phyloP scores from a whole-genome alignment of 2,113 vertebrate species.

The Scytalopus superciliaris region DNA sequence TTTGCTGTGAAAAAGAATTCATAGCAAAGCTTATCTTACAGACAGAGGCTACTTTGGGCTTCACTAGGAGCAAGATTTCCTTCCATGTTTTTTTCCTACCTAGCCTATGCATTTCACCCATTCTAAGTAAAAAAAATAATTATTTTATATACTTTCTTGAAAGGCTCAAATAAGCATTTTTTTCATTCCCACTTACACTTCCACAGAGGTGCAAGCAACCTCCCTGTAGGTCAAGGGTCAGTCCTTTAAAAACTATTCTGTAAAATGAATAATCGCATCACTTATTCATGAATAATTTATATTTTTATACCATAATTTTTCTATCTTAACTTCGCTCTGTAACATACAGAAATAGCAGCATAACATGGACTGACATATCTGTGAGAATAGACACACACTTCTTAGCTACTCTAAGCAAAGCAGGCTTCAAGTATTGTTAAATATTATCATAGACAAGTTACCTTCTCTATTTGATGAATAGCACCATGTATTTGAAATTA shows the following conservation, averaged over 20 bases:
- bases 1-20: slow-evolving; percentile 54
- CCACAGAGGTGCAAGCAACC: slow-evolving; percentile 1
- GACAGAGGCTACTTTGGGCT: slow-evolving; percentile 31
- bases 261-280: background rate
- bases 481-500: slow-evolving; percentile 77
- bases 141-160: background rate
- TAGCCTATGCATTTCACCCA: background rate
- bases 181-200: slow-evolving; percentile 2
- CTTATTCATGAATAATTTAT: background rate
- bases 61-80: background rate
- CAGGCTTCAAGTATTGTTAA: slow-evolving; percentile 67
- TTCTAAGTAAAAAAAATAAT: slow-evolving; percentile 27
- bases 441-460: slow-evolving; percentile 75
- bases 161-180: background rate
- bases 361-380: background rate
- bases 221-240: background rate
- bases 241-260: slow-evolving; percentile 9
- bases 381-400: slow-evolving; percentile 43
- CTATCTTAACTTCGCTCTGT: background rate
- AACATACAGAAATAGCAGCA: background rate
- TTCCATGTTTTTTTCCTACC: background rate
- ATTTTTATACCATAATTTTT: background rate
- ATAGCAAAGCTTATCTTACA: background rate
- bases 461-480: slow-evolving; percentile 77
- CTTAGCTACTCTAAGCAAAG: slow-evolving; percentile 49